Evolutionary conservation across 2,113 vertebrate species (phyloP).

Genomic region (Heterocephalus glaber): DNA sequence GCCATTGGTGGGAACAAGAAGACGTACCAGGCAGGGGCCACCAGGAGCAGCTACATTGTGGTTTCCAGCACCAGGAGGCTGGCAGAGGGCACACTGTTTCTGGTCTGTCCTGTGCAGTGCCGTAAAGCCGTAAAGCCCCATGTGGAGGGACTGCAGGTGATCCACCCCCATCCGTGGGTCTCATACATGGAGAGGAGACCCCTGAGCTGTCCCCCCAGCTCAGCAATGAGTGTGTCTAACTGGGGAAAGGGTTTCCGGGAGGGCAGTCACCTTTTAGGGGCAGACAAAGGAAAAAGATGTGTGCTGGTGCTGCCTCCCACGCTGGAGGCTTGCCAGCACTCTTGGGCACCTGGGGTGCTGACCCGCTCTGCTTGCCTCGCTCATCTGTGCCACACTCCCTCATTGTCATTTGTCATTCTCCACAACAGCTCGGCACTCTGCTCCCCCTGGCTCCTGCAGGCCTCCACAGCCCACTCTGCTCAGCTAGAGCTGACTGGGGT

Average conservation of each 20-base stretch:
- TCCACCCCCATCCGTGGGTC: neutral
- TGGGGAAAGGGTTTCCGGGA: accelerated
- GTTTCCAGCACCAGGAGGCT: neutral
- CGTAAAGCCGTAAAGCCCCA: neutral
- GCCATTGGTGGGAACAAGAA: neutral
- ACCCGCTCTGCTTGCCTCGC: slow-evolving; percentile 41
- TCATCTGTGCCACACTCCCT: slow-evolving; percentile 45
- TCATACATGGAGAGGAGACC: no score
- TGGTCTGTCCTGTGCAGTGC: no score
- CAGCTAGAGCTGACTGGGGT: slow-evolving; percentile 37
- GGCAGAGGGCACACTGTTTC: accelerated
- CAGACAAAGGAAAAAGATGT: neutral
- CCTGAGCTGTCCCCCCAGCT: neutral
- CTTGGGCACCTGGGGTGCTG: neutral
- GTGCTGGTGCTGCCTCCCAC: accelerated
- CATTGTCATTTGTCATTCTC: slow-evolving; percentile 71
- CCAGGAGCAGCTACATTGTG: neutral
- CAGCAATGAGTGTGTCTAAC: neutral
- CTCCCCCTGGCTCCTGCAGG: neutral
- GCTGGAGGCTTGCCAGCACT: accelerated
- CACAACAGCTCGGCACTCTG: slow-evolving; percentile 63
- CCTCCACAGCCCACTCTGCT: neutral
- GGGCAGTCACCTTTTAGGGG: no score
- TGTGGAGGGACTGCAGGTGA: neutral
- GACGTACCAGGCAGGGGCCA: no score